Evolutionary conservation across 2,797 vertebrate species (phyloP).

Genomic region (Crypturellus tataupa): DNA sequence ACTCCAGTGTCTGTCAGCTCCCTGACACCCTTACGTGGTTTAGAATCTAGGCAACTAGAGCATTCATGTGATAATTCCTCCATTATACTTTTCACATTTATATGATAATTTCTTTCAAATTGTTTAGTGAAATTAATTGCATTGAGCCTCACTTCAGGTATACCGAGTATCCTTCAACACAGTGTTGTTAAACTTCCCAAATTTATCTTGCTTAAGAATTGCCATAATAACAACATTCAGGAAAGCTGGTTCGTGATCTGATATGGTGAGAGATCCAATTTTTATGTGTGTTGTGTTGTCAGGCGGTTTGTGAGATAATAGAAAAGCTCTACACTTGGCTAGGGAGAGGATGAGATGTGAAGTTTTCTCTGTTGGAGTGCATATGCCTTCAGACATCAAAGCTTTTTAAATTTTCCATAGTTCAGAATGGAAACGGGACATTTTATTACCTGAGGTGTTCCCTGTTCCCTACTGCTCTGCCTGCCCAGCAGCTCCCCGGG

Average conservation of each 20-base stretch:
- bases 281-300: conserved; percentile 35
- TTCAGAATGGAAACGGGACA: conserved; percentile 57
- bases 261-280: neutral
- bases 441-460: conserved; percentile 70
- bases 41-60: conserved; percentile 18
- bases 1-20: conserved; percentile 28
- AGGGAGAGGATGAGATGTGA: conserved; percentile 51
- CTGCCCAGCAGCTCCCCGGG: conserved; percentile 22
- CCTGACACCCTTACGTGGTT: neutral
- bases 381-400: conserved; percentile 65
- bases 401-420: conserved; percentile 44
- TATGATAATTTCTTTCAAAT: conserved; percentile 38
- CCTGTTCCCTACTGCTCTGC: conserved; percentile 44
- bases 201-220: conserved; percentile 25
- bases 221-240: neutral
- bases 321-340: conserved; percentile 29
- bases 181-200: neutral
- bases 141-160: neutral
- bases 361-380: conserved; percentile 67
- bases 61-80: conserved; percentile 32
- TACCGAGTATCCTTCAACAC: neutral
- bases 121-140: conserved; percentile 45
- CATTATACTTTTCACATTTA: conserved; percentile 47
- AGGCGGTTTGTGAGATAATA: conserved; percentile 44
- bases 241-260: conserved; percentile 4